Evolutionary conservation across 2,797 vertebrate genomes (phyloP), one percentile per base, ranked within the genome.

Genomic region (Rhynchotus rufescens): DNA sequence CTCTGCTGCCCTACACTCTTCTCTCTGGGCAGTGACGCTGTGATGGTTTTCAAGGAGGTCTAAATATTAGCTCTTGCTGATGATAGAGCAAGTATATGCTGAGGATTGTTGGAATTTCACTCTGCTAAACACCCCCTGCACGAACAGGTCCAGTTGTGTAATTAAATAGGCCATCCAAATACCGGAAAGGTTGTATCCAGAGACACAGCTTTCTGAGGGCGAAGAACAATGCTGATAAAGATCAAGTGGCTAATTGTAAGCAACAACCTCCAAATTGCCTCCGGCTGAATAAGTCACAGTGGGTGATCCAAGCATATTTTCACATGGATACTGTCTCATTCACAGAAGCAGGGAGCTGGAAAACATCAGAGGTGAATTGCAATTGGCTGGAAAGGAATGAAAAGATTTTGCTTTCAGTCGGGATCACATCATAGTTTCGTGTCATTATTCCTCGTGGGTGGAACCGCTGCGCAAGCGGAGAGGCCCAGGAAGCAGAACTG

Each of bases 201-300:
- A 97, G 95, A 94, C 96, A 93, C 74, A 73, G 94, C 93, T 95
- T 96, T 94, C 95, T 94, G 86, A 95, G 94, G 90, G 74, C 95
- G 90, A 82, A 77, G 89, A 96, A 97, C 96, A 98, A 98, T 95
- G 83, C 94, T 97, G 97, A 97, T 98, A 96, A 97, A 98, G 96
- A 98, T 98, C 97, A 97, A 98, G 96, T 96, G 95, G 94, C 92
- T 97, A 96, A 97, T 97, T 97, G 94, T 97, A 94, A 97, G 95
- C 92, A 95, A 88, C 92, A 95, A 91, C 89, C 92, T 97, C 92
- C 95, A 97, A 97, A 97, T 95, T 97, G 97, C 96, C 93, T 95
- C 93, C 5, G 69, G 94, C 94, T 97, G 97, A 98, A 98, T 97
- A 96, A 97, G 95, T 82, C 95, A 94, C 96, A 95, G 97, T 96